phyloP scores from a whole-genome alignment of 2,113 vertebrate species.

The Lucifuga dentata region DNA sequence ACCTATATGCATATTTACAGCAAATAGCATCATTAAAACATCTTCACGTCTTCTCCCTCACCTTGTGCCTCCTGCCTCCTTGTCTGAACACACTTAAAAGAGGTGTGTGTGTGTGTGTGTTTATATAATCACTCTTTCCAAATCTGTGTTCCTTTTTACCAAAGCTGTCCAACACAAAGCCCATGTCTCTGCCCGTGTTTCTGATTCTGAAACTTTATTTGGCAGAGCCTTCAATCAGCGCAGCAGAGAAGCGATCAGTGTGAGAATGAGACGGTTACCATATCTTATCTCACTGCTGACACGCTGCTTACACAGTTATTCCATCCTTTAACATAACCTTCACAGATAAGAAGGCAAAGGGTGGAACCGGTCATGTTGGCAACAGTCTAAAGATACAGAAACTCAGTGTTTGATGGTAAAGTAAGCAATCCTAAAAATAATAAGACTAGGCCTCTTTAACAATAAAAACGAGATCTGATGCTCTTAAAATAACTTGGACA shows the following conservation, averaged over 20 bases:
- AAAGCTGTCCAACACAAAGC: background rate
- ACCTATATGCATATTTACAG: no score
- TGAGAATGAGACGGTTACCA: background rate
- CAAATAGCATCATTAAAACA: conserved; percentile 21
- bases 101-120: no score
- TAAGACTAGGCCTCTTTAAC: no score
- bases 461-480: no score
- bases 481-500: no score
- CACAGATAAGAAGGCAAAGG: conserved; percentile 38
- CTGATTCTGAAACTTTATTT: conserved; percentile 25
- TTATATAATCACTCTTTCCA: background rate
- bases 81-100: background rate
- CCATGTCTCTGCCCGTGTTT: background rate
- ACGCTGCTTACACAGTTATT: conserved; percentile 31
- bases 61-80: background rate
- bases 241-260: background rate
- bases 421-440: no score
- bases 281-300: conserved; percentile 42
- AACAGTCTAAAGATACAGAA: conserved; percentile 41
- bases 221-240: background rate
- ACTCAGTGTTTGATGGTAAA: no score
- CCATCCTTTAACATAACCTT: conserved; percentile 20
- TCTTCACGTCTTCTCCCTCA: background rate
- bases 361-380: background rate
- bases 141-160: background rate